Conservation (phyloP, 2,888 invertebrate species). For the Drosophila atroscutellata region DNA sequence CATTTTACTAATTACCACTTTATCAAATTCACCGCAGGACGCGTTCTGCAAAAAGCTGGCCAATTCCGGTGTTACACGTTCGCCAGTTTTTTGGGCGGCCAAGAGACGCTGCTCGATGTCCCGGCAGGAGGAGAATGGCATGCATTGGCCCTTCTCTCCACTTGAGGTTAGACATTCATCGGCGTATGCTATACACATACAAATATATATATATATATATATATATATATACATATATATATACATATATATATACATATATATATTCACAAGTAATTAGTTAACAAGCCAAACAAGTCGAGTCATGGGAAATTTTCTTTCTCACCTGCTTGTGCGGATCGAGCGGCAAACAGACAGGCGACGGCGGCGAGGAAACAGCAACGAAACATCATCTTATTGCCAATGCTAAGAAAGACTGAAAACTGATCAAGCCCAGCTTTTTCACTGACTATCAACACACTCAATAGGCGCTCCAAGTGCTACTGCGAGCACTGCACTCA, state of each 20-base stretch:
- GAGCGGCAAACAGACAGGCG: constrained; percentile 36
- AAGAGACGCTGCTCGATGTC: constrained; percentile 55
- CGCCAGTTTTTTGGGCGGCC: constrained; percentile 26
- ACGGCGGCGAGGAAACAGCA: constrained; percentile 23
- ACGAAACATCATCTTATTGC: constrained; percentile 30
- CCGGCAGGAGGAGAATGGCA: constrained; percentile 73
- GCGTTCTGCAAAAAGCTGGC: constrained; percentile 50
- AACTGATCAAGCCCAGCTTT: neutral
- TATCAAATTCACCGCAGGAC: constrained; percentile 57
- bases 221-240: constrained; percentile 16
- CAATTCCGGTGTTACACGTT: constrained; percentile 40
- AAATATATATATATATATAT: neutral
- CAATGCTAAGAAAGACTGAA: neutral
- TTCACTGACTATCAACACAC: constrained; percentile 22
- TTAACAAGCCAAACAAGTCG: constrained; percentile 8
- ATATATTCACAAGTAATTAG: constrained; percentile 44
- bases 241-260: neutral
- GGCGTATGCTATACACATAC: constrained; percentile 64
- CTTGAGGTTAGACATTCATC: constrained; percentile 65
- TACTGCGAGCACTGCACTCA: constrained; percentile 47
- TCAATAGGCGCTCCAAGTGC: constrained; percentile 42
- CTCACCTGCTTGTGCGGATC: constrained; percentile 61
- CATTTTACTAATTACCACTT: constrained; percentile 42
- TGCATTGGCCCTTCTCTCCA: constrained; percentile 62
- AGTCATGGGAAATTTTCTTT: constrained; percentile 41